Percentiles rank a stretch among this genome's conserved stretches.
These are phyloP conservation scores for Shargacucullia verbasci DNA, from an alignment of 2,888 invertebrate species.

Conservation along the genomic window DNA sequence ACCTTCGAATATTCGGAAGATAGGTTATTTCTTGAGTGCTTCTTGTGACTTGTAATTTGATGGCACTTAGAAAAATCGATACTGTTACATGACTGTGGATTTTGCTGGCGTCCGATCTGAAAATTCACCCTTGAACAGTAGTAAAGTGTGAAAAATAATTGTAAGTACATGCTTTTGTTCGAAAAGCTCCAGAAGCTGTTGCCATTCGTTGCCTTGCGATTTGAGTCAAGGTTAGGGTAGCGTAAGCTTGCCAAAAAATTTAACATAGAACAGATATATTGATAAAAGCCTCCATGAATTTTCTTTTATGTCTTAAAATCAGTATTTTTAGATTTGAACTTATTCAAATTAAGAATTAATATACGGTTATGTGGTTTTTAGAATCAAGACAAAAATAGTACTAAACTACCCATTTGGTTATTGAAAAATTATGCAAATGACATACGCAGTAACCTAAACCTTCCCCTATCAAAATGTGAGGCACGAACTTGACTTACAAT, in stretches of 20 bases:
- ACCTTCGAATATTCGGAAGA: neutral
- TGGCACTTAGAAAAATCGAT: constrained; percentile 10
- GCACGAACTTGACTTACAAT: constrained; percentile 31
- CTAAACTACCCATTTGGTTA: neutral
- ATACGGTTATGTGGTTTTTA: neutral
- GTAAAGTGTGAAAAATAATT: no score
- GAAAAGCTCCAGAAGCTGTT: neutral
- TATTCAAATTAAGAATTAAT: no score
- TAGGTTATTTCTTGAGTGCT: constrained; percentile 5
- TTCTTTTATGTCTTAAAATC: no score
- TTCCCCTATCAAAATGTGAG: constrained; percentile 15
- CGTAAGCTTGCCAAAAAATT: constrained; percentile 6
- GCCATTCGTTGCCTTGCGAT: constrained; percentile 4
- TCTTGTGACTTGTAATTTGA: constrained; percentile 18
- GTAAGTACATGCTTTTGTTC: no score
- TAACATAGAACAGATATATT: neutral
- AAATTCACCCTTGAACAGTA: neutral
- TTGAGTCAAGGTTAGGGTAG: constrained; percentile 7
- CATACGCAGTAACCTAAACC: constrained; percentile 4
- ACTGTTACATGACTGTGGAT: neutral
- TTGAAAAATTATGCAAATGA: constrained; percentile 13
- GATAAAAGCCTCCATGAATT: no score
- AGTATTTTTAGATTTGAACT: no score
- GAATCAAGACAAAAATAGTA: neutral
- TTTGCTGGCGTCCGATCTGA: no score